Evolutionary conservation across 2,888 invertebrate genomes (phyloP).

Genomic region (Seladonia tumulorum): DNA sequence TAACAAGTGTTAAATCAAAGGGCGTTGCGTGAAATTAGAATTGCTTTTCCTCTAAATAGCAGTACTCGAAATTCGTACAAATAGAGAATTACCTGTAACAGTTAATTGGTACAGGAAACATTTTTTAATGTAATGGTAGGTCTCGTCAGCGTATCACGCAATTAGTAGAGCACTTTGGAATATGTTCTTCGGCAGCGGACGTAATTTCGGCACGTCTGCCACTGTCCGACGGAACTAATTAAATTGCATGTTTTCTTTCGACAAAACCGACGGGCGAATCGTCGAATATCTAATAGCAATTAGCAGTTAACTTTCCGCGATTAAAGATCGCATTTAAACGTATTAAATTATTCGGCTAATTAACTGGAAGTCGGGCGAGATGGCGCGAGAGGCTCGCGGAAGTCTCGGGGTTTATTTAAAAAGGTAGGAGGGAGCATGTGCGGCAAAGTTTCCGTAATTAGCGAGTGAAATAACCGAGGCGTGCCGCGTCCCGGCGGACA

Average conservation of each 20-base stretch:
- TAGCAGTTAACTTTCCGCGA: background rate
- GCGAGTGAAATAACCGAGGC: slow-evolving; percentile 20
- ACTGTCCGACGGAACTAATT: background rate
- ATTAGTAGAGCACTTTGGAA: background rate
- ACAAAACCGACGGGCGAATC: background rate
- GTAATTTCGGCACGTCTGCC: background rate
- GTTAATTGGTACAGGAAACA: background rate
- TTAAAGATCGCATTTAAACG: background rate
- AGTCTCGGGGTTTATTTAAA: background rate
- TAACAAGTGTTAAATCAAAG: too few relatives aligned
- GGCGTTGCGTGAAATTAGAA: background rate
- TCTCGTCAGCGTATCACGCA: background rate
- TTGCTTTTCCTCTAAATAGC: background rate
- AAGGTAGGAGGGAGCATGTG: background rate
- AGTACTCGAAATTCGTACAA: too few relatives aligned
- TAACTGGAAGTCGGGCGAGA: background rate
- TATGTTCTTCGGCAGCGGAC: background rate
- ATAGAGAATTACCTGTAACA: background rate
- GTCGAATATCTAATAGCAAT: background rate
- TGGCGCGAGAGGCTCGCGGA: too few relatives aligned
- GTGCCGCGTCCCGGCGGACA: background rate
- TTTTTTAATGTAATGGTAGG: background rate
- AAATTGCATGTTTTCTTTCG: background rate
- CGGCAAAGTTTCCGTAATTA: slow-evolving; percentile 16
- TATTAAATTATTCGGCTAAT: slow-evolving; percentile 1